Percentiles rank a stretch among this genome's conserved stretches.
Evolutionary conservation across 2,888 invertebrate species (phyloP).

Genomic region (Coelogynopora nodosa): DNA sequence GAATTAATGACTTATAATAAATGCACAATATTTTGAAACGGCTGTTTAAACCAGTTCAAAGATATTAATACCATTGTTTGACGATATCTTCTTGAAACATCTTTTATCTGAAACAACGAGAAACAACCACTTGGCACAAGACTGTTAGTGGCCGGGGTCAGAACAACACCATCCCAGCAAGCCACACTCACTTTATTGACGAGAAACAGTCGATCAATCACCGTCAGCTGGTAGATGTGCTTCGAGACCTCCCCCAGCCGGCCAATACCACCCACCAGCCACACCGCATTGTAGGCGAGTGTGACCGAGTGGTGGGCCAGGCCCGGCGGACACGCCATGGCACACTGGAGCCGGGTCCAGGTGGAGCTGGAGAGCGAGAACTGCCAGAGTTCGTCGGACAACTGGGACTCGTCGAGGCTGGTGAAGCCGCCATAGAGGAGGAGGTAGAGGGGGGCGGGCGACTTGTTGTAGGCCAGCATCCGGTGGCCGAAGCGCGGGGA

Average conservation of each 20-base stretch:
- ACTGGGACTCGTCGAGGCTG: background rate
- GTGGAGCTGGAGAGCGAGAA: background rate
- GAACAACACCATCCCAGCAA: too few relatives aligned
- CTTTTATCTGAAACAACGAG: too few relatives aligned
- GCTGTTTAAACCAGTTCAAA: too few relatives aligned
- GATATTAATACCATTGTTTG: too few relatives aligned
- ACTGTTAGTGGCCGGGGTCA: too few relatives aligned
- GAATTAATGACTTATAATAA: too few relatives aligned
- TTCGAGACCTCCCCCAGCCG: background rate
- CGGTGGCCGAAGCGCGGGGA: background rate
- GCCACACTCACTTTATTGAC: too few relatives aligned
- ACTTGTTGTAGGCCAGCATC: background rate
- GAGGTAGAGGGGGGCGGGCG: background rate
- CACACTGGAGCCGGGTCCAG: background rate
- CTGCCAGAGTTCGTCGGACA: background rate
- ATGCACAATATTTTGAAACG: too few relatives aligned
- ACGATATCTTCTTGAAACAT: too few relatives aligned
- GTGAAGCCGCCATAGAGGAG: conserved; percentile 11
- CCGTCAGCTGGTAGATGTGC: too few relatives aligned
- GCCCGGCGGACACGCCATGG: background rate
- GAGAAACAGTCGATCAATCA: too few relatives aligned
- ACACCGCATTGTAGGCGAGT: background rate
- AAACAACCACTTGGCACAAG: too few relatives aligned
- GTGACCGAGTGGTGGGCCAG: background rate
- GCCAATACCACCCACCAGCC: background rate